phyloP scores from a whole-genome alignment of 2,113 vertebrate species.

The Equus quagga region DNA sequence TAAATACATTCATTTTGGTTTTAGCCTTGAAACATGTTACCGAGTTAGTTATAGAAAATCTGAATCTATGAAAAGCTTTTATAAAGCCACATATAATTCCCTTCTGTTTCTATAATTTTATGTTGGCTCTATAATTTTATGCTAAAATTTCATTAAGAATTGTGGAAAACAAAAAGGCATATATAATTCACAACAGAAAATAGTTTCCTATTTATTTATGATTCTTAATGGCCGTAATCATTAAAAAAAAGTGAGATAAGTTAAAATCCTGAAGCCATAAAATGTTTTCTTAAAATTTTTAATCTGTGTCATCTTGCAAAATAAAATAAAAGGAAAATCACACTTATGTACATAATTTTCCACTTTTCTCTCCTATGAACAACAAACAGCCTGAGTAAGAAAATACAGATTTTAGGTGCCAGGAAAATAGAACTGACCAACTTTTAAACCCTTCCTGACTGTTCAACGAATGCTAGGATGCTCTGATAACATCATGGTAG shows the following conservation, averaged over 20 bases:
- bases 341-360: not conserved
- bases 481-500: not conserved
- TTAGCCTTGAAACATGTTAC: not conserved
- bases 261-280: not conserved
- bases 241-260: not conserved
- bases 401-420: not conserved
- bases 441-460: not conserved
- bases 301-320: not conserved
- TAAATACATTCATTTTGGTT: not conserved
- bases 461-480: not conserved
- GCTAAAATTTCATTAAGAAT: not conserved
- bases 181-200: not conserved
- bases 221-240: not conserved
- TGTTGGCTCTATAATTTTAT: not conserved
- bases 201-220: not conserved
- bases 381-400: not conserved
- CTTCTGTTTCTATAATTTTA: not conserved
- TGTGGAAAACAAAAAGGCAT: not conserved
- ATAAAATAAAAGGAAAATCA: conserved; percentile 16
- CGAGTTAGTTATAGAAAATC: conserved; percentile 1
- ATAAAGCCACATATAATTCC: not conserved
- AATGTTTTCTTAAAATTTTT: conserved; percentile 32
- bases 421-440: conserved; percentile 31
- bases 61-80: not conserved
- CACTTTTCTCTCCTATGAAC: not conserved